These are phyloP conservation scores for Operophtera brumata DNA, from an alignment of 2,888 invertebrate species.

Conservation along the genomic window DNA sequence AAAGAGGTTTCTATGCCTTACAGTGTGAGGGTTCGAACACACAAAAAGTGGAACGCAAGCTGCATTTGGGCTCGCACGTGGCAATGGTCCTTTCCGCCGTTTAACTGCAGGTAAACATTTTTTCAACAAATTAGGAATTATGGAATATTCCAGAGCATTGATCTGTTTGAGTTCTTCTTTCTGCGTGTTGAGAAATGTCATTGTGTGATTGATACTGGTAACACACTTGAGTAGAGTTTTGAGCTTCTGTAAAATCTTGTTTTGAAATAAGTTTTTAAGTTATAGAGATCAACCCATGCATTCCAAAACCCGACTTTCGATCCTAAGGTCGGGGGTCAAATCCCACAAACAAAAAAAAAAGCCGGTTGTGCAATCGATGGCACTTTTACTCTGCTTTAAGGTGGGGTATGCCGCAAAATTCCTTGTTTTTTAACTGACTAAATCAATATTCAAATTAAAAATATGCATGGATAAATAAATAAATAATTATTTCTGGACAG, in stretches of 20 bases:
- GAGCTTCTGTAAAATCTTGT: background rate
- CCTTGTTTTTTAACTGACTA: no score
- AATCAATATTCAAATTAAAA: no score
- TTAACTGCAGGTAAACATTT: slow-evolving; percentile 76
- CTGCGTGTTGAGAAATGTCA: background rate
- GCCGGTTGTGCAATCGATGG: no score
- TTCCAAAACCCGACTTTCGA: no score
- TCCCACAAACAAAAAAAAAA: no score
- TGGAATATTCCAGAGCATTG: slow-evolving; percentile 64
- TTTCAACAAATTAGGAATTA: slow-evolving; percentile 57
- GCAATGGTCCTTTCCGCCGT: slow-evolving; percentile 75
- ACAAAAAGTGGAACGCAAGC: slow-evolving; percentile 51
- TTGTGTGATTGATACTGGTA: background rate
- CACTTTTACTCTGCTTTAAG: no score
- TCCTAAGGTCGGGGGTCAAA: no score
- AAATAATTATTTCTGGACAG: no score
- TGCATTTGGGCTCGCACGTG: slow-evolving; percentile 70
- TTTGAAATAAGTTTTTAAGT: background rate
- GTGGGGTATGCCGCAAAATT: no score
- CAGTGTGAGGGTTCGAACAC: background rate
- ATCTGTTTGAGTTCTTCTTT: slow-evolving; percentile 31
- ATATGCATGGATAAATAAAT: no score
- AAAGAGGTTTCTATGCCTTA: slow-evolving; percentile 7
- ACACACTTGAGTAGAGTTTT: background rate
- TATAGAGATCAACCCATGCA: background rate